phyloP scores from a whole-genome alignment of 2,113 vertebrate genomes.

The Nesospiza acunhae region DNA sequence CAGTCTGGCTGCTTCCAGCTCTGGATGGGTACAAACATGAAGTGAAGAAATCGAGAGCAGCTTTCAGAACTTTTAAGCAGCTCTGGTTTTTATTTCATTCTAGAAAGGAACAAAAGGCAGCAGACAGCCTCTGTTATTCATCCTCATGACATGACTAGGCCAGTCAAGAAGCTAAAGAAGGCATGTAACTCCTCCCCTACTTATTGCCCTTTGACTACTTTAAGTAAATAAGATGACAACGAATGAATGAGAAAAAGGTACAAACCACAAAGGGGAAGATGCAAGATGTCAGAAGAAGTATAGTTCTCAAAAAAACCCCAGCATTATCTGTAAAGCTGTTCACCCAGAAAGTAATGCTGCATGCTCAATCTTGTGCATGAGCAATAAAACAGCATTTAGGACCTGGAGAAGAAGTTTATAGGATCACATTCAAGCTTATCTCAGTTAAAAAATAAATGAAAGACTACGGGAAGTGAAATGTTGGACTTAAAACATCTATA shows the following conservation, averaged over 20 bases:
- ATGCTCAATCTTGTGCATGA: not conserved
- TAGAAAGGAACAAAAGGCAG: conserved; percentile 49
- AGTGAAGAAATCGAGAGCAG: not conserved
- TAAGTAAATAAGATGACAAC: not conserved
- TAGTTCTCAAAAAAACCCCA: not conserved
- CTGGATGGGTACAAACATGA: conserved; percentile 34
- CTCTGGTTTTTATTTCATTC: conserved; percentile 32
- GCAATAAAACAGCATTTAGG: not conserved
- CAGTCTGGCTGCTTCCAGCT: conserved; percentile 21
- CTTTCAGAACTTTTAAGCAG: conserved; percentile 30
- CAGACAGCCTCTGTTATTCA: conserved; percentile 37
- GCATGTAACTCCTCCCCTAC: not conserved
- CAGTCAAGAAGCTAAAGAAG: conserved; percentile 15
- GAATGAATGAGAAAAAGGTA: conserved; percentile 15
- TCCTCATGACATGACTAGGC: conserved; percentile 7
- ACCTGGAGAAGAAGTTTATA: not conserved
- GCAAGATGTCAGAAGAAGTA: not conserved
- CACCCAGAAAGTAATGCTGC: not conserved
- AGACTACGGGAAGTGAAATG: not conserved
- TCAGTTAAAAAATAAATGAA: not conserved
- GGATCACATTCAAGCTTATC: not conserved
- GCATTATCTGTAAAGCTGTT: not conserved
- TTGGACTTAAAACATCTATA: not conserved
- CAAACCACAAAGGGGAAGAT: not conserved
- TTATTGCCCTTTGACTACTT: not conserved